These are phyloP conservation scores for Pseudobourletiella spinata DNA, from an alignment of 1,140 invertebrate species.

Conservation along the genomic window DNA sequence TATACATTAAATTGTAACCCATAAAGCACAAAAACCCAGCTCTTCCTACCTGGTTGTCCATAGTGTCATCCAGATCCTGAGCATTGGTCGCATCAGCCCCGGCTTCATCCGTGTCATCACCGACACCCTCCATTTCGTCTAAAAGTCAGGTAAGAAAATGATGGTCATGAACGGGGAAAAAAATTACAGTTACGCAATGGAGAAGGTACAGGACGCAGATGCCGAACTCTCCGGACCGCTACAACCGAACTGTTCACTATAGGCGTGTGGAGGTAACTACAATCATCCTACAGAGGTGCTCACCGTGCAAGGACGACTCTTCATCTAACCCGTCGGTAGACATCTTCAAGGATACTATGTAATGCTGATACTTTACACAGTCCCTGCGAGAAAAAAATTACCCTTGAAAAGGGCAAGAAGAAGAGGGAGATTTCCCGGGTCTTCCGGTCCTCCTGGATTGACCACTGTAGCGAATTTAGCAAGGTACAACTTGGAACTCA, in stretches of 20 bases:
- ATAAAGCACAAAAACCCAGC: no score
- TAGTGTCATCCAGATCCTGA: neutral
- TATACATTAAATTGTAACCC: no score
- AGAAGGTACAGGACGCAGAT: no score
- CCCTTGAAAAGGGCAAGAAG: neutral
- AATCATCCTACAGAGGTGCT: no score
- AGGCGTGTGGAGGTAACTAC: no score
- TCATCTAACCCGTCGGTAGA: neutral
- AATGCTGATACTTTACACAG: neutral
- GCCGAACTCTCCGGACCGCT: no score
- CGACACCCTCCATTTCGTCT: slow-evolving; percentile 8
- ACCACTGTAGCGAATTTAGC: no score
- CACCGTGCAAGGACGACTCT: slow-evolving; percentile 1
- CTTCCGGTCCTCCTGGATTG: neutral
- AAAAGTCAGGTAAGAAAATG: neutral
- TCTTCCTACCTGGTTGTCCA: neutral
- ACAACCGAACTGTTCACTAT: no score
- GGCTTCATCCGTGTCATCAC: slow-evolving; percentile 1
- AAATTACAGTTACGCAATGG: no score
- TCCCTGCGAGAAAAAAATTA: neutral
- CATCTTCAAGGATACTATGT: neutral
- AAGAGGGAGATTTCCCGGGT: neutral
- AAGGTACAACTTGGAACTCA: no score
- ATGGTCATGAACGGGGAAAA: no score
- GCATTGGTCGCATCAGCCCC: neutral